Base-by-base conservation (phyloP, 2,797 vertebrate species). In the Microctenopoma lineatum region DNA sequence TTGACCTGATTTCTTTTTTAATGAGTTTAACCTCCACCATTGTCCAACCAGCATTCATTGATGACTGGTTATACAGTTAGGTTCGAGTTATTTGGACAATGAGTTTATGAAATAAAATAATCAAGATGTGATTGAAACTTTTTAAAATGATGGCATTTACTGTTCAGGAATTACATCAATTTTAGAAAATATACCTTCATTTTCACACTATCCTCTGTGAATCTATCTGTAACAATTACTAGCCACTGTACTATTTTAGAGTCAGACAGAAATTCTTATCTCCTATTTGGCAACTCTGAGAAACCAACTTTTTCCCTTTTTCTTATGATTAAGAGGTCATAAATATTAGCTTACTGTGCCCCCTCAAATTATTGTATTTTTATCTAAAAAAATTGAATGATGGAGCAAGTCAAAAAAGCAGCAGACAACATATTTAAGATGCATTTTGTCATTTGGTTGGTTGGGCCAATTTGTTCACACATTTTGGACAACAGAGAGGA, bases 311-410 rank as follows among this genome's bases (percentile, higher is more conserved):
- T 12, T 7, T 41, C 9, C 14, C 27, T 9, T 72, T 12, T 41
- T 45, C 54, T 55, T 38, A 38, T 77, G 36, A 21, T 18, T 15
- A 48, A 5, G 16, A 55, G 21, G 47, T 18, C 42, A 66, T 41
- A 56, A 32, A 70, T 27, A 44, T 57, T 50, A 48, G 4, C 39
- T 46, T 18, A 57, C 38, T 70, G 34, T 52, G 18, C 1, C 16
- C 51, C 55, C 7, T 5, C 13, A 42, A 29, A 45, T 32, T 38
- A 5, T 38, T 52, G 21, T 26, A 10, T 9, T 18, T 52, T 29
- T 42, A 14, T 54, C 42, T 54, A 39, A 9, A 38, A 7, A 44
- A 41, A 7, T 42, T 60, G 36, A 70, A 50, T 60, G 21, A 15
- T 55, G 44, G 14, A 46, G 11, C 44, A 36, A 59, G 13, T 64